Base-by-base conservation (phyloP, 2,113 vertebrate species). In the Daphoenositta chrysoptera region DNA sequence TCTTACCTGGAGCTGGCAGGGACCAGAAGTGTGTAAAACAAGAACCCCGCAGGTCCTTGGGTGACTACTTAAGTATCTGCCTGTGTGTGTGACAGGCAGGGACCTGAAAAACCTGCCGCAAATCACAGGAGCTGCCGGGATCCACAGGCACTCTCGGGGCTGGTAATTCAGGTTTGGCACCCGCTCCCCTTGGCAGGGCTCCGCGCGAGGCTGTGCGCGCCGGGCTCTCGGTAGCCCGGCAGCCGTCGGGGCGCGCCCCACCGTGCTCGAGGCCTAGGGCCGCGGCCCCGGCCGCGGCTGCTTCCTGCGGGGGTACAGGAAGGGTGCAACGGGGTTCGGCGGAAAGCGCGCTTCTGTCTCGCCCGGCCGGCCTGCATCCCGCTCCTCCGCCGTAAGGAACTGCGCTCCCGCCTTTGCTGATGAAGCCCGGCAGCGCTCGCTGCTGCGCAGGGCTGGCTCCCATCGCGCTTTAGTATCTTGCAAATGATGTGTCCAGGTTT, bases 81-180 rank as follows among this genome's bases (percentile, higher is more conserved):
- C 61, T 96, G 86, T 97, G 70, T 23, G 91, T 82, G 94, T 91
- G 91, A 97, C 97, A 86, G 90, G 97, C 97, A 70, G 89, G 93
- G 97, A 98, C 97, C 97, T 97, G 98, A 97, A 97, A 98, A 98
- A 97, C 98, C 97, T 97, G 98, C 97, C 63, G 92, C 79, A 91
- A 95, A 94, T 94, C 90, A 48, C 94, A 48, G 72, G 54, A 93
- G 89, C 83, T 94, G 47, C 66, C 48, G 94, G 84, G 94, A 76
- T 84, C 77, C 78, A 37, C 56, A 58, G 87, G 57, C 85, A 27
- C 89, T 95, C 51, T 96, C 92, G 10, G 90, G 96, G 97, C 98
- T 91, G 93, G 97, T 97, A 96, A 96, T 97, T 96, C 98, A 97
- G 97, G 98, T 98, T 97, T 96, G 96, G 77, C 95, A 77, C 42